Conservation (phyloP, 2,113 vertebrate genomes). For the Myotis lucifugus region DNA sequence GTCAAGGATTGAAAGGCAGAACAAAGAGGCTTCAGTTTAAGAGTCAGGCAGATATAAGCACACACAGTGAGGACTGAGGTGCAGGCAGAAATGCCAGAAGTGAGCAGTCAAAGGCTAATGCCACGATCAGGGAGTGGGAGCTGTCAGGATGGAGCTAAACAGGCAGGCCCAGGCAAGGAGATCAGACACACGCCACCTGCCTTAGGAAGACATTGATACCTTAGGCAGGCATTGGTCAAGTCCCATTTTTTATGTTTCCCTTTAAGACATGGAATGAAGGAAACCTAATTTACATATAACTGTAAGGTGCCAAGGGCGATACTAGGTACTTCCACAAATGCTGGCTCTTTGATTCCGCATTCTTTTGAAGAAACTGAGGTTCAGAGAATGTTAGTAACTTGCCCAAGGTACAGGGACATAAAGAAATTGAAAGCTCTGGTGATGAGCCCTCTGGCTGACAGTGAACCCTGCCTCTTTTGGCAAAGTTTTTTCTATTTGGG, state of each 20-base stretch:
- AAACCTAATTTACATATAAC: background rate
- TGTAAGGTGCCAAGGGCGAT: background rate
- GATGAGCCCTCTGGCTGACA: background rate
- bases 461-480: background rate
- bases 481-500: background rate
- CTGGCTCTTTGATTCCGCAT: background rate
- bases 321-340: background rate
- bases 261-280: background rate
- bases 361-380: conserved; percentile 41
- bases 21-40: background rate
- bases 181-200: background rate
- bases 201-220: background rate
- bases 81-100: background rate
- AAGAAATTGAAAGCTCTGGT: background rate
- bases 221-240: background rate
- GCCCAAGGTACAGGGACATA: background rate
- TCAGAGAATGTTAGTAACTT: background rate
- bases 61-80: background rate
- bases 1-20: background rate
- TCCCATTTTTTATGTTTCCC: background rate
- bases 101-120: background rate
- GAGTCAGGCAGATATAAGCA: background rate
- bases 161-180: background rate
- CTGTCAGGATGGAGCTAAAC: background rate
- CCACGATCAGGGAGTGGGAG: background rate